Evolutionary conservation across 2,113 vertebrate species (phyloP).

Genomic region (Austrofundulus limnaeus): DNA sequence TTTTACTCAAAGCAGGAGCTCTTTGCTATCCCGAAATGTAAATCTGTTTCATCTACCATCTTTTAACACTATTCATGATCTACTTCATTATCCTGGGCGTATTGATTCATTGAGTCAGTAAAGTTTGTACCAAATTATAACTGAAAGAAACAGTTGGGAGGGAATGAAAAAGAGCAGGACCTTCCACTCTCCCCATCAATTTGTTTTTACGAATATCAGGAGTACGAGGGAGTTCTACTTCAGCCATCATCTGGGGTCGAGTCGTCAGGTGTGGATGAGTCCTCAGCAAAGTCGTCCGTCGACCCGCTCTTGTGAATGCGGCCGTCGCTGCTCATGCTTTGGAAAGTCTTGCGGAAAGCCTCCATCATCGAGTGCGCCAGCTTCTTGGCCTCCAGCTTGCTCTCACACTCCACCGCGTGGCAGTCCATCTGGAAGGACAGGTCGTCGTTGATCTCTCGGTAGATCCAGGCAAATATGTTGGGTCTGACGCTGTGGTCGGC

Average conservation of each 20-base stretch:
- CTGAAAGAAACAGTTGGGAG: slow-evolving; percentile 48
- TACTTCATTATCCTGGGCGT: slow-evolving; percentile 54
- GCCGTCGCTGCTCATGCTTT: slow-evolving; percentile 96
- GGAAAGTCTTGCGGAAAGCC: slow-evolving; percentile 98
- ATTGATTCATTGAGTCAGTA: slow-evolving; percentile 47
- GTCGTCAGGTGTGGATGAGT: slow-evolving; percentile 86
- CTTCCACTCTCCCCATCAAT: slow-evolving; percentile 69
- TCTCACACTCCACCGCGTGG: slow-evolving; percentile 96
- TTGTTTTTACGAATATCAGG: slow-evolving; percentile 51
- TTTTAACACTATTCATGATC: slow-evolving; percentile 42
- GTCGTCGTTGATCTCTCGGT: slow-evolving; percentile 98
- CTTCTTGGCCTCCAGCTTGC: slow-evolving; percentile 97
- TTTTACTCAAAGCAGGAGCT: slow-evolving; percentile 74
- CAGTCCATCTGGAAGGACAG: slow-evolving; percentile 99
- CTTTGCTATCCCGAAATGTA: slow-evolving; percentile 51
- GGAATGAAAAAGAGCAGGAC: slow-evolving; percentile 63
- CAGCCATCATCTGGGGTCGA: slow-evolving; percentile 73
- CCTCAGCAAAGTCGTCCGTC: slow-evolving; percentile 88
- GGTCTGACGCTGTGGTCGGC: slow-evolving; percentile 93
- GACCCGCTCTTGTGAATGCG: slow-evolving; percentile 94
- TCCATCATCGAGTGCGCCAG: slow-evolving; percentile 99
- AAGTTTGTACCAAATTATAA: slow-evolving; percentile 49
- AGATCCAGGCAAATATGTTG: slow-evolving; percentile 98
- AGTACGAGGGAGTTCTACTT: slow-evolving; percentile 33
- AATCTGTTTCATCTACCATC: slow-evolving; percentile 55